Evolutionary conservation across 1,140 invertebrate species (phyloP), one percentile per base, ranked within the genome.

Genomic region (Campoletis sonorensis): DNA sequence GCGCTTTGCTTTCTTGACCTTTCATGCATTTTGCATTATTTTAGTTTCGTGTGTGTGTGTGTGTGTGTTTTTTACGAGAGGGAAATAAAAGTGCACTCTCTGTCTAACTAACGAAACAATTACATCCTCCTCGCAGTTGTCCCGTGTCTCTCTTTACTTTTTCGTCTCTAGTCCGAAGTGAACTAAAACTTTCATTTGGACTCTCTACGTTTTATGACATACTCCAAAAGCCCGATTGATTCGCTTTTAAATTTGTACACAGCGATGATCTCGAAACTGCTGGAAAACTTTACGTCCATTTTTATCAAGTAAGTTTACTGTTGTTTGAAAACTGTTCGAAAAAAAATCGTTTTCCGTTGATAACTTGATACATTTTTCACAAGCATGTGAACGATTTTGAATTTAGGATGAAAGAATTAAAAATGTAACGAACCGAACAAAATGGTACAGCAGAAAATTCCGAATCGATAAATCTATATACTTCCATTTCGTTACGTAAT

Each of bases 31-130:
- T 13, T 45, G 13, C 64, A 68, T 33, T 37, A 16, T 30, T 15
- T 30, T 16, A 33, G 33, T n/a, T 30, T 33, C 18, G 18, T 40
- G 16, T 40, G 33, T 30, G 4, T 11, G 54, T 58, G 15, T 33
- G 21, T 30, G 49, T 75, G n/a, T n/a, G n/a, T n/a, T n/a, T 27
- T 75, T 58, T 75, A 75, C 72, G 72, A 75, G 26, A 33, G 49
- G 23, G 49, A 49, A 18, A 27, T 73, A 49, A 23, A 73, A 49
- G 40, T 26, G n/a, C 16, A 51, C 40, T 33, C 0, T 13, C 37
- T 26, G 23, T 75, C 72, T 30, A 75, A 54, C n/a, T n/a, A n/a
- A 75, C 49, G 13, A 27, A 75, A 16, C 45, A 30, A 54, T 75
- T 75, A 58, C 45, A 75, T 11, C 21, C 68, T 75, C 54, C 58